Conservation (phyloP, 2,113 vertebrate genomes). For the Mus spicilegus region DNA sequence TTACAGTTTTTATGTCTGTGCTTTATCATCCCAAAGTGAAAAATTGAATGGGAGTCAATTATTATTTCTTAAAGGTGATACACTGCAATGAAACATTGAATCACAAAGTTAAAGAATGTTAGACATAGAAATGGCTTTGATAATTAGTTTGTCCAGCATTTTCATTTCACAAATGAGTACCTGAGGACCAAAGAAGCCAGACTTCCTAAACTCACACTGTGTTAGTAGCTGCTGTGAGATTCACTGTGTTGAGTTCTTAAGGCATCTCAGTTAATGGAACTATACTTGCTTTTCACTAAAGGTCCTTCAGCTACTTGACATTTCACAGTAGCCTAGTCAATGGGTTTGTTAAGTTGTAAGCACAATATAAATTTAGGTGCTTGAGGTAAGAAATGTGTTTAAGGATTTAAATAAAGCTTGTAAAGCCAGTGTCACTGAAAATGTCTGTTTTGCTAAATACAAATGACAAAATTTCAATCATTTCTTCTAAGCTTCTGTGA, state of each 20-base stretch:
- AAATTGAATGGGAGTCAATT: not conserved
- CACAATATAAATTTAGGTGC: constrained; percentile 17
- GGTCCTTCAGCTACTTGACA: not conserved
- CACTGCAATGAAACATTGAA: not conserved
- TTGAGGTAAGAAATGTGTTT: not conserved
- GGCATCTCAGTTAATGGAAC: not conserved
- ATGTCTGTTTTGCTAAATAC: constrained; percentile 60
- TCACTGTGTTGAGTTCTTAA: not conserved
- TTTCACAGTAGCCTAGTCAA: not conserved
- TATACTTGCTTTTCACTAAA: not conserved
- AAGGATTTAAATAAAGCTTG: not conserved
- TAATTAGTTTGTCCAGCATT: not conserved
- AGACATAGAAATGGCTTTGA: not conserved
- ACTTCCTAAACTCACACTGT: not conserved
- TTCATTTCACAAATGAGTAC: constrained; percentile 15
- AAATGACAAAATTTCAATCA: constrained; percentile 65
- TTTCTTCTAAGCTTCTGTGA: not conserved
- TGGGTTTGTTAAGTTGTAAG: constrained; percentile 21
- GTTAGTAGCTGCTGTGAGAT: not conserved
- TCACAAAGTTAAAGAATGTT: not conserved
- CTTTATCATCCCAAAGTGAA: not conserved
- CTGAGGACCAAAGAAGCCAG: not conserved
- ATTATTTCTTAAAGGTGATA: not conserved
- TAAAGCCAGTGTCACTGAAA: not conserved
- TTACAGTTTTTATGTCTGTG: not conserved